Evolutionary conservation across 1,140 invertebrate species (phyloP), one percentile per base, ranked within the genome.

Genomic region (Littorina saxatilis): DNA sequence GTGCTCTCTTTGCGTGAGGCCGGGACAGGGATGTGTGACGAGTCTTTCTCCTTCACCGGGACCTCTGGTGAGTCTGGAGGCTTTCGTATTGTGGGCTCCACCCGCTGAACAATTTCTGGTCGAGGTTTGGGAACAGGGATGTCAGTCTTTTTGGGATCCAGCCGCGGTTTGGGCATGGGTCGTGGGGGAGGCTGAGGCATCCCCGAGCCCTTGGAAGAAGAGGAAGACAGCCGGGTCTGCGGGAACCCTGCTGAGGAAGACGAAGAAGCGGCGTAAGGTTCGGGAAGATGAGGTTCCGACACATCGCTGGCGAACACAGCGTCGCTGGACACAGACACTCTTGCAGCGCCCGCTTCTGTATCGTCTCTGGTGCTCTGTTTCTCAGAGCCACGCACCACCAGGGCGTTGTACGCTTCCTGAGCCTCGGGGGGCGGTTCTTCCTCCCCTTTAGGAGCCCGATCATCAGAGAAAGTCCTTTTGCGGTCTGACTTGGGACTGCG

Each of bases 351-450:
- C 7, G 32, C 32, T 35, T 52, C 39, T 3, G 20, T 58, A n/a
- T 72, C 75, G 2, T 76, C 35, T 11, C 35, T 43, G 32, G 23
- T 37, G 11, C 61, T 66, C 39, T 82, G 61, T 43, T 66, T 74
- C 32, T 52, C 50, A 9, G 72, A 55, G 7, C 87, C 90, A 70
- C 95, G 95, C 86, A 98, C 97, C 55, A 99, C 96, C 47, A 99
- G 93, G 85, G 96, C 96, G 89, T 97, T 96, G 93, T 99, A 99
- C 0, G 97, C 98, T 89, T 96, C 95, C 88, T 97, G 97, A 47
- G 97, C 93, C 84, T 94, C 94, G 5, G 88, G 90, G 0, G 90
- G 88, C 3, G 90, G 47, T 32, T 87, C 85, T 23, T 89, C 89
- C 55, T 86, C 85, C 50, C 83, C 70, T 80, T 89, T 90, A 37